Evolutionary conservation across 37 sponge, comb jelly and placozoan genomes (phyloP).

Genomic region (Petrosia ficiformis): DNA sequence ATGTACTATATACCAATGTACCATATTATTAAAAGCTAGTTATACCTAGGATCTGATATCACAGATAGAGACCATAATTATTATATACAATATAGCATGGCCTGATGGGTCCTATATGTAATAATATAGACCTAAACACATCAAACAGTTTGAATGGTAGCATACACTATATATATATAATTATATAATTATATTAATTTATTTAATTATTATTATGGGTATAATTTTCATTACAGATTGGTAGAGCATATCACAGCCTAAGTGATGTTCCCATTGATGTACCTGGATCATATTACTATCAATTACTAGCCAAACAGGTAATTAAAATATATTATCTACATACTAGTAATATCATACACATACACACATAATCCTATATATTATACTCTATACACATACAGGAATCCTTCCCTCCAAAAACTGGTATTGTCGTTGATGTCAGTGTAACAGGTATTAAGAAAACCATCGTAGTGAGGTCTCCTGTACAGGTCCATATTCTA

Average conservation of each 20-base stretch:
- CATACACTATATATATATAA: too few species aligned
- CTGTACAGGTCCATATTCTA: slow-evolving; percentile 41
- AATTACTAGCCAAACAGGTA: slow-evolving; percentile 38
- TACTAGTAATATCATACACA: not conserved
- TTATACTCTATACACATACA: not conserved
- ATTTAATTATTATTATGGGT: too few species aligned
- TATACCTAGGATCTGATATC: too few species aligned
- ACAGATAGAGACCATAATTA: too few species aligned
- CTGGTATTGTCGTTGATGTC: slow-evolving; percentile 62
- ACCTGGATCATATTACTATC: slow-evolving; percentile 57
- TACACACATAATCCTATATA: not conserved
- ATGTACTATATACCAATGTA: too few species aligned
- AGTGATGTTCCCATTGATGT: slow-evolving; percentile 23
- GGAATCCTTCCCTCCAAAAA: not conserved
- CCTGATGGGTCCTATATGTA: not conserved
- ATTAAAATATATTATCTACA: not conserved
- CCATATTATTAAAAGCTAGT: too few species aligned
- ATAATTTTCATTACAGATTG: slow-evolving; percentile 22
- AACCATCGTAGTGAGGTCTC: slow-evolving; percentile 47
- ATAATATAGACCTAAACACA: too few species aligned
- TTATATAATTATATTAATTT: too few species aligned
- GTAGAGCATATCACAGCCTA: slow-evolving; percentile 3
- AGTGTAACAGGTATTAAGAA: slow-evolving; percentile 64
- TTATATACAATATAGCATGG: not conserved
- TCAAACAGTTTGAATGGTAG: too few species aligned